These are phyloP conservation scores for Rhamnusium bicolor DNA, from an alignment of 2,888 invertebrate genomes.

Conservation along the genomic window DNA sequence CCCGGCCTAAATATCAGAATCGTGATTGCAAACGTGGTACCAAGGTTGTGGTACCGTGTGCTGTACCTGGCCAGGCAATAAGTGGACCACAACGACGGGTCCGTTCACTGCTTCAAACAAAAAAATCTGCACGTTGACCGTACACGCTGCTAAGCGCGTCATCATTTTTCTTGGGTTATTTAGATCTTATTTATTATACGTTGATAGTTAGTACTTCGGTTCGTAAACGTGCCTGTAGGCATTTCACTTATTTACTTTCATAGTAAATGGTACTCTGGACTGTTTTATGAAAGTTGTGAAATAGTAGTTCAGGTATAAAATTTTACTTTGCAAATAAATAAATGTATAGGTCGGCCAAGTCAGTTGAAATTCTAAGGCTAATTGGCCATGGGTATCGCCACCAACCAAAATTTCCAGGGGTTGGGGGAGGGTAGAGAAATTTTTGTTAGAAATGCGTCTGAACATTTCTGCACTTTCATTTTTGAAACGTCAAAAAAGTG, in stretches of 20 bases:
- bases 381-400: too few species aligned
- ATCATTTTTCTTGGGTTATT: neutral
- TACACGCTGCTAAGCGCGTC: constrained; percentile 24
- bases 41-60: constrained; percentile 33
- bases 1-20: neutral
- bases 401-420: too few species aligned
- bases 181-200: neutral
- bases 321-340: neutral
- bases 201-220: neutral
- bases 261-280: neutral
- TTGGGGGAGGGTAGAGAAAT: too few species aligned
- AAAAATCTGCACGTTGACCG: constrained; percentile 37
- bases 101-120: constrained; percentile 26
- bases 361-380: neutral
- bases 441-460: too few species aligned
- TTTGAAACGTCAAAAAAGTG: too few species aligned
- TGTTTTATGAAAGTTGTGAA: neutral
- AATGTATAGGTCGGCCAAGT: neutral
- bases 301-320: neutral
- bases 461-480: too few species aligned
- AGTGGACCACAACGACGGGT: constrained; percentile 37
- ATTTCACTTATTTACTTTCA: neutral
- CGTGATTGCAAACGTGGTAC: constrained; percentile 22
- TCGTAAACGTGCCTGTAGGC: neutral
- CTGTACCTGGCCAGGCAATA: constrained; percentile 24